Evolutionary conservation across 2,888 invertebrate genomes (phyloP), one percentile per base, ranked within the genome.

Genomic region (Melanophora roralis): DNA sequence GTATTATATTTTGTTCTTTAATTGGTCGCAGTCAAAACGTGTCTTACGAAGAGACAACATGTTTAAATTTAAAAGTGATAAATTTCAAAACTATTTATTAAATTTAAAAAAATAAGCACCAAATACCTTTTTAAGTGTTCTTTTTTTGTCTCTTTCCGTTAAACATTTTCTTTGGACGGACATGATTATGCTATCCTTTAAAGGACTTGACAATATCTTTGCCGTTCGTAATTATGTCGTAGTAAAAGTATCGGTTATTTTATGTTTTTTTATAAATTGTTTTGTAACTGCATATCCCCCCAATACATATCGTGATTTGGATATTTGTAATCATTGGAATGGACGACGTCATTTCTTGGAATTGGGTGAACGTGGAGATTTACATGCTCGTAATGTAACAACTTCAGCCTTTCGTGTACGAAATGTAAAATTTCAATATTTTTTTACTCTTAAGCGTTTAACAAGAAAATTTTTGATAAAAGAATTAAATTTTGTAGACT

Each of bases 241-340:
- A 21, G 40, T 57, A 12, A 53, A 72, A 69, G 32, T 78, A 74
- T 59, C 75, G 62, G 14, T 69, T 19, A 8, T 67, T 64, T 65
- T 78, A 9, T 78, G 57, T 60, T 57, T 78, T 36, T 57, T 78
- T 36, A 45, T 81, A 23, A 71, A 73, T 12, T 38, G 59, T 7
- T 59, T 45, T 32, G 78, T 47, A 36, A 36, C 55, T 8, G 85
- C 87, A 2, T 89, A 88, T 84, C 87, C 88, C 6, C 82, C 85
- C 16, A 88, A 84, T 53, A 88, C 85, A 57, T 89, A 87, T 81
- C 84, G 88, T 11, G 89, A 89, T 81, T 84, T 89, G 82, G 89
- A 89, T 82, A 89, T 89, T 23, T 89, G 89, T 71, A 89, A 89
- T 78, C 89, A 89, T 73, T 89, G 89, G 89, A 90, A 90, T 80